Conservation (phyloP, 2,113 vertebrate species). For the Oreotrochilus melanogaster region DNA sequence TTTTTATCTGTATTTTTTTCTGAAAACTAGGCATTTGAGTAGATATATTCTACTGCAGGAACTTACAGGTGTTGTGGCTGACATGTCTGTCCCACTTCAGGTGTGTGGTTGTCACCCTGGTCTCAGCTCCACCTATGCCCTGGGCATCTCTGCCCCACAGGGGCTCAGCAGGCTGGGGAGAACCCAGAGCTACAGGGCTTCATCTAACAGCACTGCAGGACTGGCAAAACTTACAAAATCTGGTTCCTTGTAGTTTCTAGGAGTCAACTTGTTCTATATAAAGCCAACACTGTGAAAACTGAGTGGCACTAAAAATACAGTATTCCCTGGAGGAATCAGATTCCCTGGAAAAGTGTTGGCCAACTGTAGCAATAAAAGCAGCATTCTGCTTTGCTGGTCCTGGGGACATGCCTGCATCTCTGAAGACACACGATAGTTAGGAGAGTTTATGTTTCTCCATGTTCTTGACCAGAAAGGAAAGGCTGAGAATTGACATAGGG, state of each 20-base stretch:
- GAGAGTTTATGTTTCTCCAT: background rate
- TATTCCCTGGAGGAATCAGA: accelerated
- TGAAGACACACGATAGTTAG: background rate
- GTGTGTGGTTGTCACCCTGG: background rate
- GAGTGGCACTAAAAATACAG: background rate
- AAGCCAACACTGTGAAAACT: background rate
- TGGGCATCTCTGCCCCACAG: accelerated
- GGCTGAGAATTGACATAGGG: background rate
- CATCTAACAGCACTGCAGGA: background rate
- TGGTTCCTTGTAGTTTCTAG: background rate
- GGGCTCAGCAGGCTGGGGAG: background rate
- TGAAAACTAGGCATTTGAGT: background rate
- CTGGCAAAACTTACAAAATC: background rate
- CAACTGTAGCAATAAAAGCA: background rate
- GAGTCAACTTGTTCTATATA: background rate
- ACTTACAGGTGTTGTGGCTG: background rate
- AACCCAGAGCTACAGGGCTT: background rate
- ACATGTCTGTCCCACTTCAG: background rate
- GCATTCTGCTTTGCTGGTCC: accelerated
- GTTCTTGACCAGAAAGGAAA: background rate
- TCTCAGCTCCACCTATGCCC: accelerated
- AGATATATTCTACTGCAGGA: background rate
- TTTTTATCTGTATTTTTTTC: background rate
- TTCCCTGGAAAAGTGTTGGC: background rate
- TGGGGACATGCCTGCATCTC: background rate